Conservation (phyloP, 2,797 vertebrate genomes). For the Oreochromis grahami region DNA sequence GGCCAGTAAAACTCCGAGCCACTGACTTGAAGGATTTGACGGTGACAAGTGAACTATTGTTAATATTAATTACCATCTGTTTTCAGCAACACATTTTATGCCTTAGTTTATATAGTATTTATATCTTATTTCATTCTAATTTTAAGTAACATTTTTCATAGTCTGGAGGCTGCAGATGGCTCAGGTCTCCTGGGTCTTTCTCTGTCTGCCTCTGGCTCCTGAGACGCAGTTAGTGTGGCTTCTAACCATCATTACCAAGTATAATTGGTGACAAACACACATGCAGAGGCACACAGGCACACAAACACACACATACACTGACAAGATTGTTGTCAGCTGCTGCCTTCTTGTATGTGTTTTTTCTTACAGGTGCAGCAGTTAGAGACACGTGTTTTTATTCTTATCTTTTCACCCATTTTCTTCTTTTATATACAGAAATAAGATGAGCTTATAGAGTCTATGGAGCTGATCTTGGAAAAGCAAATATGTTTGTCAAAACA, state of each 20-base stretch:
- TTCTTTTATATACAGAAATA: neutral
- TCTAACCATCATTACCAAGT: neutral
- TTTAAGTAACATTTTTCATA: neutral
- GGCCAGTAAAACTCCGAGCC: too few species aligned
- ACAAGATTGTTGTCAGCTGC: neutral
- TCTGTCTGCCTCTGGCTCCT: neutral
- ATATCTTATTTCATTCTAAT: neutral
- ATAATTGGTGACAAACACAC: neutral
- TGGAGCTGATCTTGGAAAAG: neutral
- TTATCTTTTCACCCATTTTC: neutral
- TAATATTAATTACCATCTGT: neutral
- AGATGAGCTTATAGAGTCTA: neutral
- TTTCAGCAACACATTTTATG: neutral
- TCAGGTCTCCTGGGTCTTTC: neutral
- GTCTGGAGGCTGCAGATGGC: neutral
- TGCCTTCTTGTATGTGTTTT: neutral
- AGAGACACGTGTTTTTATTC: neutral
- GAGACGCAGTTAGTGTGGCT: neutral
- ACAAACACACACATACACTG: neutral
- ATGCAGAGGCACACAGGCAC: neutral
- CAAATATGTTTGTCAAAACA: neutral
- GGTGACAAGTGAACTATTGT: neutral
- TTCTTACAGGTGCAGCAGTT: neutral
- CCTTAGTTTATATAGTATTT: neutral
- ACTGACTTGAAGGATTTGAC: too few species aligned